Evolutionary conservation across 2,888 invertebrate genomes (phyloP).

Genomic region (Hetaerina titia): DNA sequence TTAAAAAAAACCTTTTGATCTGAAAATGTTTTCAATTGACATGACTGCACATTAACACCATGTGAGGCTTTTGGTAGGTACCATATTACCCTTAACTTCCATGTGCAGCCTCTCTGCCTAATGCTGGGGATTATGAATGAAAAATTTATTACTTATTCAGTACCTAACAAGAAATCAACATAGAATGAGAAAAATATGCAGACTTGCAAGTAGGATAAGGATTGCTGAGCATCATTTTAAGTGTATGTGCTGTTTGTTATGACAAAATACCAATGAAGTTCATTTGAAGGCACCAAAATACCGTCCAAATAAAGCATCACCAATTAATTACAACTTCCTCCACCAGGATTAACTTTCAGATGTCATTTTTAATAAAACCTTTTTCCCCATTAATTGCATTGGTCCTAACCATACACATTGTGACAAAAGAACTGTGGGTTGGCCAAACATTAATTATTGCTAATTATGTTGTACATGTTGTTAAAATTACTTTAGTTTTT

Average conservation of each 20-base stretch:
- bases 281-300: constrained; percentile 60
- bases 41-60: not conserved
- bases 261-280: not conserved
- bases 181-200: not conserved
- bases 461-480: not conserved
- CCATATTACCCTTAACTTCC: not conserved
- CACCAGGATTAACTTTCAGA: not conserved
- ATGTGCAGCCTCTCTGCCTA: not conserved
- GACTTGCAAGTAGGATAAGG: not conserved
- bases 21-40: not conserved
- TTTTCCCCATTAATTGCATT: not conserved
- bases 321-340: not conserved
- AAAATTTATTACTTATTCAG: not conserved
- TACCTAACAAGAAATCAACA: not conserved
- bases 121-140: not conserved
- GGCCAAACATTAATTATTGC: not conserved
- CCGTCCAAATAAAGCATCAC: constrained; percentile 42
- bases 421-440: not conserved
- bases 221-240: not conserved
- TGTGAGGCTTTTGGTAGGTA: not conserved
- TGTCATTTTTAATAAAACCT: constrained; percentile 16
- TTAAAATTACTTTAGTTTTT: constrained; percentile 28
- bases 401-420: not conserved
- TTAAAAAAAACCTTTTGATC: not conserved
- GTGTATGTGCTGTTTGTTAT: not conserved